A percentile compares a stretch with the other conserved stretches of the same genome.
These are phyloP conservation scores for Aplochiton taeniatus DNA, from an alignment of 2,797 vertebrate species.

Conservation along the genomic window DNA sequence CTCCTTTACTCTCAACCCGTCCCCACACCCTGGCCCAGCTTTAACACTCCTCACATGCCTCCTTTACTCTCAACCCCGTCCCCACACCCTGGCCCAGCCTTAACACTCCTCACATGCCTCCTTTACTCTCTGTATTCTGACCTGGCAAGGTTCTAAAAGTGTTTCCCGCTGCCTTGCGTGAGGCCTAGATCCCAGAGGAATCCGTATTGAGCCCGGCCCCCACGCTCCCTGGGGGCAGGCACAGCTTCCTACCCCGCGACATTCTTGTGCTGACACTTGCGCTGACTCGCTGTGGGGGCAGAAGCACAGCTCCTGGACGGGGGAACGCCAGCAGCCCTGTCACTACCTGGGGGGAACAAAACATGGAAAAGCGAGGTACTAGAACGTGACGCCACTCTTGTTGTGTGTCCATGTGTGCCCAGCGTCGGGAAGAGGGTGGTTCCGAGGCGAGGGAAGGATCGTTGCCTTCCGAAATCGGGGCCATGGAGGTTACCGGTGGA, in stretches of 20 bases:
- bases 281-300: constrained; percentile 44
- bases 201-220: constrained; percentile 14
- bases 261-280: constrained; percentile 59
- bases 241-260: constrained; percentile 44
- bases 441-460: constrained; percentile 11
- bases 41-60: too few species aligned
- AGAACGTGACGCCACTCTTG: constrained; percentile 41
- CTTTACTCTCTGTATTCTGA: too few species aligned
- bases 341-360: constrained; percentile 50
- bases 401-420: constrained; percentile 33
- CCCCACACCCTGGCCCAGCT: too few species aligned
- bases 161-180: too few species aligned
- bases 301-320: constrained; percentile 10
- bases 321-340: constrained; percentile 54
- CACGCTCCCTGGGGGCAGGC: constrained; percentile 44
- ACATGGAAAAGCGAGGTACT: constrained; percentile 11
- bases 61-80: too few species aligned
- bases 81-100: too few species aligned
- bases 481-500: constrained; percentile 22
- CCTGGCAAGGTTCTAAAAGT: too few species aligned
- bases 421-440: constrained; percentile 44
- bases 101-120: too few species aligned
- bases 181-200: too few species aligned
- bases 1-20: too few species aligned
- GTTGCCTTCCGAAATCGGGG: constrained; percentile 10